Evolutionary conservation across 1,140 invertebrate species (phyloP), one percentile per base, ranked within the genome.

Genomic region (Tetragonula clypearis): DNA sequence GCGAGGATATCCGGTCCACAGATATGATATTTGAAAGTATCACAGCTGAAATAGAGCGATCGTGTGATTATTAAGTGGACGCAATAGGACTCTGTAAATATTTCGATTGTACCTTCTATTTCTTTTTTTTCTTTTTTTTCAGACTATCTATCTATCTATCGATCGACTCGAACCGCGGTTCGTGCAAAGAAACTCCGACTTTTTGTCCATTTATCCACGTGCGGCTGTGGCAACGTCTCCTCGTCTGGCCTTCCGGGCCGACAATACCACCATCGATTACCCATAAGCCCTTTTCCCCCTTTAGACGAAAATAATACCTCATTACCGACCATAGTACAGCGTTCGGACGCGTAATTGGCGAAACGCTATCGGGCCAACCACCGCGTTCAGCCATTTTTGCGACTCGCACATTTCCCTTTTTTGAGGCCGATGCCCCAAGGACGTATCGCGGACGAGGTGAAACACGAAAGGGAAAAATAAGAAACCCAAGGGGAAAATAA

Each of bases 301-400:
- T 2, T 17, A 6, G 55, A 58, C 53, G 53, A 41, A 80, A 80
- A 71, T 71, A 71, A 80, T 80, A 49, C 35, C 66, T 58, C 66
- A 41, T 71, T 71, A 80, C 17, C 35, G 5, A 14, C 23, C 35
- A 35, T 35, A 35, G 58, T 41, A 58, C 49, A 30, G 11, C 35
- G 26, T 26, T 69, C 35, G 35, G 56, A 80, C 56, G 56, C n/a
- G 65, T 71, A 58, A 80, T 80, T 71, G 66, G 53, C 55, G 21
- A 71, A 56, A 68, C 30, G 30, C 65, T 21, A 65, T 56, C 65
- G 53, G 4, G 19, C 49, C 30, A 30, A 30, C 30, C 30, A 30
- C 30, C 21, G 26, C 30, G 55, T 79, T 69, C 35, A 49, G 58
- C 15, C 66, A 58, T 58, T 41, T 23, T 80, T 56, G 23, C 56